These are phyloP conservation scores for Manis crassicaudata DNA, from an alignment of 2,797 vertebrate genomes.

Conservation along the genomic window DNA sequence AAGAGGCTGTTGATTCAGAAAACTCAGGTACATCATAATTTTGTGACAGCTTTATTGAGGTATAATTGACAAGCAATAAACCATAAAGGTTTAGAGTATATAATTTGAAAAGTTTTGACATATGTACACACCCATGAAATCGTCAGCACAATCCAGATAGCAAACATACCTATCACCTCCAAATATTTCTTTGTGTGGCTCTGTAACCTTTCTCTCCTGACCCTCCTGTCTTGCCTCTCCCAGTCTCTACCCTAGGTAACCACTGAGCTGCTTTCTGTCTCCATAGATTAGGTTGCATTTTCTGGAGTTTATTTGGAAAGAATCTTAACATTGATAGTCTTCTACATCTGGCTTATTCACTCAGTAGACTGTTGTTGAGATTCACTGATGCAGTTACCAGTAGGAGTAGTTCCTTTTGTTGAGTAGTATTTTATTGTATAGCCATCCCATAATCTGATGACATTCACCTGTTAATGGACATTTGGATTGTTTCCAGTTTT, in stretches of 20 bases:
- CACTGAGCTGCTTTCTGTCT: background rate
- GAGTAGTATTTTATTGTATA: background rate
- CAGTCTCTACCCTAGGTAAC: background rate
- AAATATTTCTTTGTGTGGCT: no score
- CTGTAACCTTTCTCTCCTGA: background rate
- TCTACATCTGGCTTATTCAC: background rate
- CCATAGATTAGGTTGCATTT: background rate
- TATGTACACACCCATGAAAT: background rate
- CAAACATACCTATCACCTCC: background rate
- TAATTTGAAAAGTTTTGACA: background rate
- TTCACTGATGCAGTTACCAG: background rate
- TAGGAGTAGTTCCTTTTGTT: background rate
- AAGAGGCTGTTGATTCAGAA: background rate
- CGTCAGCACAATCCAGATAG: background rate
- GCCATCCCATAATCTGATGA: no score
- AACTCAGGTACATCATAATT: rapidly evolving
- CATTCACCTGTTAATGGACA: background rate
- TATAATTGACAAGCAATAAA: background rate
- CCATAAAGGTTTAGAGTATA: background rate
- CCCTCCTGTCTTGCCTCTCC: background rate
- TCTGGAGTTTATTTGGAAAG: background rate
- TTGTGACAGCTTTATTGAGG: background rate
- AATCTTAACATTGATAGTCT: rapidly evolving
- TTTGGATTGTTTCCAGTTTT: background rate
- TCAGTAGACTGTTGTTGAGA: background rate